Evolutionary conservation across 2,797 vertebrate genomes (phyloP).

Genomic region (Ambastaia sidthimunki): DNA sequence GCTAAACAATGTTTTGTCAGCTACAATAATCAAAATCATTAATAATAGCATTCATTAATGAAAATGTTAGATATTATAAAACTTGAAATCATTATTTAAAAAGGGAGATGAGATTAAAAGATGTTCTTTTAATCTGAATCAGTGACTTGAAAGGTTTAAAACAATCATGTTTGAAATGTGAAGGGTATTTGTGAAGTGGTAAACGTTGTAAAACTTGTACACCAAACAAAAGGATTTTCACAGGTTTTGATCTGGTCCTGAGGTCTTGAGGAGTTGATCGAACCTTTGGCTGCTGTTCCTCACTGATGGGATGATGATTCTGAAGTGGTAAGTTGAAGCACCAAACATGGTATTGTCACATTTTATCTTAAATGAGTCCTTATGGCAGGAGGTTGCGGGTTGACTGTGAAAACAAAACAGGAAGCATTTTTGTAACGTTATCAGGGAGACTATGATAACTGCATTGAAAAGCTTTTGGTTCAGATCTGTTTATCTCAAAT

Average conservation of each 20-base stretch:
- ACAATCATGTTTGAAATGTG: neutral
- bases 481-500: neutral
- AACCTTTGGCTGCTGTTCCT: slow-evolving; percentile 15
- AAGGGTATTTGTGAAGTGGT: too few species aligned
- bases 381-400: slow-evolving; percentile 78
- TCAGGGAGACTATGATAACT: neutral
- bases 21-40: too few species aligned
- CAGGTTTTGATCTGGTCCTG: too few species aligned
- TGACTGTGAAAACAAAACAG: slow-evolving; percentile 71
- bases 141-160: neutral
- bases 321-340: slow-evolving; percentile 12
- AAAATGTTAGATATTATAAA: too few species aligned
- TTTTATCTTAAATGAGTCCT: slow-evolving; percentile 83
- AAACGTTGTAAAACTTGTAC: neutral
- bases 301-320: neutral
- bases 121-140: too few species aligned
- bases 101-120: too few species aligned
- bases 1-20: too few species aligned
- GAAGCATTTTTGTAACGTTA: neutral
- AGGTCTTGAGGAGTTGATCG: too few species aligned
- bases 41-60: too few species aligned
- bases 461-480: neutral
- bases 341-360: slow-evolving; percentile 38
- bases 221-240: neutral
- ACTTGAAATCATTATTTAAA: too few species aligned